A percentile compares a stretch with the other conserved stretches of the same genome.
These are phyloP conservation scores for Orientallactaga sibirica DNA, from an alignment of 2,797 vertebrate species.

Conservation along the genomic window DNA sequence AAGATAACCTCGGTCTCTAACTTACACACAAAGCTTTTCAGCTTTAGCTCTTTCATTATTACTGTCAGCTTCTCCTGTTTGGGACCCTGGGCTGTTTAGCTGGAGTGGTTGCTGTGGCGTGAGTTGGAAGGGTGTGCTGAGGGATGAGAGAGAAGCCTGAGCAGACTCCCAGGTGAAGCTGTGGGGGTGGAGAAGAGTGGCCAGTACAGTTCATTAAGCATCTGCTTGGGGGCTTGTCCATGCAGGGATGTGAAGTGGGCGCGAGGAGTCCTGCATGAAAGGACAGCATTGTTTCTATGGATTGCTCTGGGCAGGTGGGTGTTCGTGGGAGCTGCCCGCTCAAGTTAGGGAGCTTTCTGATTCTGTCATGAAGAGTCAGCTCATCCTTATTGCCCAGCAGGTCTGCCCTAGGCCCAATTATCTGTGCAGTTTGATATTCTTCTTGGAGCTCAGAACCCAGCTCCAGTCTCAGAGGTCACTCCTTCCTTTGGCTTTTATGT, in stretches of 20 bases:
- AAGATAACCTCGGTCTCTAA: not conserved
- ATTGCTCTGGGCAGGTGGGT: conserved; percentile 2
- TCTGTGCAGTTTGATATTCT: not conserved
- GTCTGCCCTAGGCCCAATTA: not conserved
- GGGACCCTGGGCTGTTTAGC: not conserved
- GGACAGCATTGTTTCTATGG: conserved; percentile 44
- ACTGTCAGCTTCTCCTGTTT: not conserved
- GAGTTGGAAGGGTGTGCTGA: not conserved
- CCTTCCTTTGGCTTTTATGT: not conserved
- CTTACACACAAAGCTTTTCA: not conserved
- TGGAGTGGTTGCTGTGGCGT: not conserved
- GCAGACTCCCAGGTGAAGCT: conserved; percentile 14
- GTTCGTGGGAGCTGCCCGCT: not conserved
- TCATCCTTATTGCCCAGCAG: not conserved
- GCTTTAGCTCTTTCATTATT: conserved; percentile 23
- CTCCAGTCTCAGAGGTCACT: not conserved
- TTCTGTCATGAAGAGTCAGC: not conserved
- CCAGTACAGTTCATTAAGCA: not conserved
- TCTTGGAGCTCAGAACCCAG: not conserved
- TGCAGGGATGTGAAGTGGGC: conserved; percentile 28
- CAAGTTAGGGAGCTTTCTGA: not conserved
- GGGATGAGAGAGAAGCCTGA: not conserved
- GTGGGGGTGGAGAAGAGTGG: conserved; percentile 26
- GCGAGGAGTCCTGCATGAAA: not conserved
- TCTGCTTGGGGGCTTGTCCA: not conserved